Percentiles rank a stretch among this genome's conserved stretches.
phyloP scores from a whole-genome alignment of 2,113 vertebrate species.

The Podiceps cristatus region DNA sequence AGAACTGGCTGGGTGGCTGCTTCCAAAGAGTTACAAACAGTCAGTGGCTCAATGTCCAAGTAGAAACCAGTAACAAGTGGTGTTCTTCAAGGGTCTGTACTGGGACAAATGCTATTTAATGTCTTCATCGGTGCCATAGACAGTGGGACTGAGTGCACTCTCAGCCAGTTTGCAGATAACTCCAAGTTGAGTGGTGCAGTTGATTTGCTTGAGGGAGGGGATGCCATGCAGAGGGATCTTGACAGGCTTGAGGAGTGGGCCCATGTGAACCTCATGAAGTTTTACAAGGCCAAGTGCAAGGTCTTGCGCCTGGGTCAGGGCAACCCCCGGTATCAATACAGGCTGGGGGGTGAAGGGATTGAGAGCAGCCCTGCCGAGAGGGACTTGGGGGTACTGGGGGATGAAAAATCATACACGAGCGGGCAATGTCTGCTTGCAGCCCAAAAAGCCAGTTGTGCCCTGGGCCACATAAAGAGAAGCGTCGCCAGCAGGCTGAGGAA shows the following conservation, averaged over 20 bases:
- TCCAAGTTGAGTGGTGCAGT: background rate
- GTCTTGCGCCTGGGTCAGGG: background rate
- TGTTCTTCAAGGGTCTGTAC: background rate
- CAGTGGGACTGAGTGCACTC: background rate
- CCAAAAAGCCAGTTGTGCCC: background rate
- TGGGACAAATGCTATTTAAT: background rate
- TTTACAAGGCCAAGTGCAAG: background rate
- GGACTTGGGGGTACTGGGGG: background rate
- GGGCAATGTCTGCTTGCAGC: accelerated
- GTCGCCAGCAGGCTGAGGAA: background rate
- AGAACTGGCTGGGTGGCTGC: background rate
- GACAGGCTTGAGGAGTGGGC: background rate
- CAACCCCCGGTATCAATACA: background rate
- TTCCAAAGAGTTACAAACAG: background rate
- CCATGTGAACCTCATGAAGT: background rate
- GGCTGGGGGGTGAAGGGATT: background rate
- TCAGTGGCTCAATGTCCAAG: background rate
- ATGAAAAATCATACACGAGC: background rate
- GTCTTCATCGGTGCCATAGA: background rate
- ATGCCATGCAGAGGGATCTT: background rate
- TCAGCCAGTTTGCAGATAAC: background rate
- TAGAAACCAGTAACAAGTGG: background rate
- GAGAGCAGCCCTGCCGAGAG: background rate
- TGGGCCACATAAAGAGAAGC: background rate
- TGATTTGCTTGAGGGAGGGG: background rate